phyloP scores from a whole-genome alignment of 2,113 vertebrate species.

The Poecile atricapillus region DNA sequence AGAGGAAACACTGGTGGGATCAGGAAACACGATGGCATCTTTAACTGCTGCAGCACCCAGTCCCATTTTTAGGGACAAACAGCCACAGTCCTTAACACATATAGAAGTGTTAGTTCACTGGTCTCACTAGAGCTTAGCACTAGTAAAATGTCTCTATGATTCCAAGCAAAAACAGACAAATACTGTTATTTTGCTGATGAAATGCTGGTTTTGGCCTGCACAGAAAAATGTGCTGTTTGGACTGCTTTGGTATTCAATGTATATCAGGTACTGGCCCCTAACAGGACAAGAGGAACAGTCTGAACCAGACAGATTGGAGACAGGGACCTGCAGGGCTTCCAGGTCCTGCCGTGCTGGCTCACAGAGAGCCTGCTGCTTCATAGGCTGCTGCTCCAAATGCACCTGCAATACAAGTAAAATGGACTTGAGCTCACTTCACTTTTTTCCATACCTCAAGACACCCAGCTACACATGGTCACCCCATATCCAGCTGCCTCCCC shows the following conservation, averaged over 20 bases:
- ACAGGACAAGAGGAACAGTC: background rate
- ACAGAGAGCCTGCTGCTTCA: background rate
- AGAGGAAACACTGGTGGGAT: background rate
- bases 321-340: background rate
- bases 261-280: background rate
- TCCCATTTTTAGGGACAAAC: background rate
- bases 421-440: background rate
- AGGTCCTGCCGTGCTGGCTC: background rate
- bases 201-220: background rate
- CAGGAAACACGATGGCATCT: background rate
- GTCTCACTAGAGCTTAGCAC: background rate
- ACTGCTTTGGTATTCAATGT: background rate
- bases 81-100: background rate
- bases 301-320: background rate
- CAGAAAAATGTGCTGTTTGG: background rate
- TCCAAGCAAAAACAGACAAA: background rate
- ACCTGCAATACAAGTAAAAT: background rate
- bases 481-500: background rate
- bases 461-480: background rate
- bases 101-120: background rate
- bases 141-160: background rate
- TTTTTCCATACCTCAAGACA: background rate
- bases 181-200: background rate
- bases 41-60: background rate
- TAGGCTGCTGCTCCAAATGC: background rate